A percentile compares a stretch with the other conserved stretches of the same genome.
Conservation (phyloP, 2,888 invertebrate species). For the Oscheius onirici region DNA sequence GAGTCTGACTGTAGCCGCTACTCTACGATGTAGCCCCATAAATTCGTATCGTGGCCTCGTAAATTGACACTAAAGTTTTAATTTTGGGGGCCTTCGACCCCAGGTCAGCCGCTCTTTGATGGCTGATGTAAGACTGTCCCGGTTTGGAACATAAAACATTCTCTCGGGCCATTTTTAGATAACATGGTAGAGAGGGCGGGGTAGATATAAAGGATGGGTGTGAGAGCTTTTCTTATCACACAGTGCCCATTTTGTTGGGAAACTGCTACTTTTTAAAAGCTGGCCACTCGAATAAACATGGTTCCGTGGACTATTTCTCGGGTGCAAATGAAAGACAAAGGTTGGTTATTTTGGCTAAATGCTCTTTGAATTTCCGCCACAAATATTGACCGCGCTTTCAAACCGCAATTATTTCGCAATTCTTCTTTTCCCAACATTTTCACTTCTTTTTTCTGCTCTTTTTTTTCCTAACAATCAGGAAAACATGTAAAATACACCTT, state of each 20-base stretch:
- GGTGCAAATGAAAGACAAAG: slow-evolving; percentile 11
- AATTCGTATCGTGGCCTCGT: slow-evolving; percentile 8
- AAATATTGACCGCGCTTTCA: background rate
- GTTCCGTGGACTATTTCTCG: slow-evolving; percentile 30
- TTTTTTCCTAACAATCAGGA: background rate
- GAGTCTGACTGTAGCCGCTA: background rate
- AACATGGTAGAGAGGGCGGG: slow-evolving; percentile 8
- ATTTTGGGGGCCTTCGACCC: background rate
- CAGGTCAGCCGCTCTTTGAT: background rate
- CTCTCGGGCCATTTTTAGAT: background rate
- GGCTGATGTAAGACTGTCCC: slow-evolving; percentile 20
- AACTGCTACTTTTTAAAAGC: slow-evolving; percentile 9
- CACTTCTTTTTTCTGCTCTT: background rate
- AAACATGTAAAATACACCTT: too few relatives aligned
- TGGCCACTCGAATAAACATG: slow-evolving; percentile 12
- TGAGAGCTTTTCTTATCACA: background rate
- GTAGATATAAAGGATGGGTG: background rate
- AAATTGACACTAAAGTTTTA: slow-evolving; percentile 18
- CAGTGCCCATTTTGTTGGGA: background rate
- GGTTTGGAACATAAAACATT: slow-evolving; percentile 19
- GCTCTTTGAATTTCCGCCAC: background rate
- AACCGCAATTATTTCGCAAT: background rate
- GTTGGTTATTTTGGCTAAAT: slow-evolving; percentile 1
- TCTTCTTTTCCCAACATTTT: background rate
- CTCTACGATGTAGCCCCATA: slow-evolving; percentile 23